phyloP scores from a whole-genome alignment of 2,888 invertebrate species.

The Cordylochernes scorpioides region DNA sequence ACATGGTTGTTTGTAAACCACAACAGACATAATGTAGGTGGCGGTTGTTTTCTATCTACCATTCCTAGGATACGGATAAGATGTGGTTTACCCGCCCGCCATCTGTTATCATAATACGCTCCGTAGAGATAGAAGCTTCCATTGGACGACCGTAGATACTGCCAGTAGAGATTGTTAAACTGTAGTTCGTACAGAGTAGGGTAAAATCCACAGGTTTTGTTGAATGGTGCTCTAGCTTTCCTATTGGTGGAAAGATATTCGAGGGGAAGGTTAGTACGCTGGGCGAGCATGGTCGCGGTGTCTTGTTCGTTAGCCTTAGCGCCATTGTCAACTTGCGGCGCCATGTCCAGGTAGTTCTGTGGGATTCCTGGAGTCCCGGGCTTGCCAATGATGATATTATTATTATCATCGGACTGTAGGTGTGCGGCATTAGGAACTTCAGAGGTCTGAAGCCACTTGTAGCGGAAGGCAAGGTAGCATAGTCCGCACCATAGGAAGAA shows the following conservation, averaged over 20 bases:
- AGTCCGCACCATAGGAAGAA: too few species aligned
- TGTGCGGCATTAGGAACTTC: too few species aligned
- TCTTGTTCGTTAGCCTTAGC: slow-evolving; percentile 36
- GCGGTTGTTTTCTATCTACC: slow-evolving; percentile 65
- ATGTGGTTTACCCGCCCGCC: slow-evolving; percentile 49
- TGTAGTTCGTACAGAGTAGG: slow-evolving; percentile 69
- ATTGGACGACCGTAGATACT: slow-evolving; percentile 47
- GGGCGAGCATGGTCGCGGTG: slow-evolving; percentile 10
- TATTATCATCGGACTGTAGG: too few species aligned
- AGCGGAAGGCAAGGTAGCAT: too few species aligned
- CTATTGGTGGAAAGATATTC: slow-evolving; percentile 58
- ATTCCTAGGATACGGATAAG: slow-evolving; percentile 64
- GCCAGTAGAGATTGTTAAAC: slow-evolving; percentile 82
- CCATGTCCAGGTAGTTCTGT: slow-evolving; percentile 24
- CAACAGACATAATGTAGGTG: slow-evolving; percentile 31
- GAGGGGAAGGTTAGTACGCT: slow-evolving; percentile 50
- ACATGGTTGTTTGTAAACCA: too few species aligned
- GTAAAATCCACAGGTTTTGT: slow-evolving; percentile 22
- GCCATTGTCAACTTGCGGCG: slow-evolving; percentile 33
- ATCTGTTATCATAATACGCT: slow-evolving; percentile 61
- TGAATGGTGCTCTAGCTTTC: slow-evolving; percentile 34
- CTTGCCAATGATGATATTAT: too few species aligned
- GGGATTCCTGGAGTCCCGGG: slow-evolving; percentile 8
- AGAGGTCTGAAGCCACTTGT: too few species aligned
- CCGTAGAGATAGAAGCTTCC: slow-evolving; percentile 58